Conservation (phyloP, 2,797 vertebrate genomes). For the Ctenosaura bakeri region DNA sequence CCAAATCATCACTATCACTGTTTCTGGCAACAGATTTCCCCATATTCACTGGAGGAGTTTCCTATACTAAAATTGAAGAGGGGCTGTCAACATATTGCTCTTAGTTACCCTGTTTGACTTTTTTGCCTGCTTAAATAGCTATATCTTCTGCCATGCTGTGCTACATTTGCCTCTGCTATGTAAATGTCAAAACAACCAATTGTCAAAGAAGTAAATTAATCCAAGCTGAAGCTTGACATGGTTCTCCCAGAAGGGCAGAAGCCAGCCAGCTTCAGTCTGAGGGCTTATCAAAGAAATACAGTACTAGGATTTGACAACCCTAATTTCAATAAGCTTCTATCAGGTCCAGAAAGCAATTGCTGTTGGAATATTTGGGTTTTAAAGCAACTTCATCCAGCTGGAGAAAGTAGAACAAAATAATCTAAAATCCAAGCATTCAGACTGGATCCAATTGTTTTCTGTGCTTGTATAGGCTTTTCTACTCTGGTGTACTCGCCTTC, state of each 20-base stretch:
- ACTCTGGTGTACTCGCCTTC: not conserved
- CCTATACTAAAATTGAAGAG: not conserved
- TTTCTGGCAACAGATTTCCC: not conserved
- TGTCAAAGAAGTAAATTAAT: constrained; percentile 33
- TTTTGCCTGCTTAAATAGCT: constrained; percentile 14
- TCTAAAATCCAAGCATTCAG: not conserved
- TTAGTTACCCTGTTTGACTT: not conserved
- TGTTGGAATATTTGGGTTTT: not conserved
- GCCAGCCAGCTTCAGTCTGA: not conserved
- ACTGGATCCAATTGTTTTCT: not conserved
- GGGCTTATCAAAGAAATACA: constrained; percentile 13
- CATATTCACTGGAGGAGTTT: not conserved
- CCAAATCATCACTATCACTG: too few species aligned
- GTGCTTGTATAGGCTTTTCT: not conserved
- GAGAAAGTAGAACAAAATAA: not conserved
- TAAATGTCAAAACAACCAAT: constrained; percentile 31
- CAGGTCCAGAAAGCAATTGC: not conserved
- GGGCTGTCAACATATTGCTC: constrained; percentile 16
- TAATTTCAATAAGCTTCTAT: constrained; percentile 13
- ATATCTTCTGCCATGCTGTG: constrained; percentile 6
- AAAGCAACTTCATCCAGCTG: not conserved
- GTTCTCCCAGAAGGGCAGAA: constrained; percentile 34
- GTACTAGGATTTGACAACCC: constrained; percentile 4
- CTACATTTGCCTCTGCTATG: constrained; percentile 14
- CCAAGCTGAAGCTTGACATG: constrained; percentile 11